phyloP scores from a whole-genome alignment of 2,113 vertebrate species.

The Cottus gobio region DNA sequence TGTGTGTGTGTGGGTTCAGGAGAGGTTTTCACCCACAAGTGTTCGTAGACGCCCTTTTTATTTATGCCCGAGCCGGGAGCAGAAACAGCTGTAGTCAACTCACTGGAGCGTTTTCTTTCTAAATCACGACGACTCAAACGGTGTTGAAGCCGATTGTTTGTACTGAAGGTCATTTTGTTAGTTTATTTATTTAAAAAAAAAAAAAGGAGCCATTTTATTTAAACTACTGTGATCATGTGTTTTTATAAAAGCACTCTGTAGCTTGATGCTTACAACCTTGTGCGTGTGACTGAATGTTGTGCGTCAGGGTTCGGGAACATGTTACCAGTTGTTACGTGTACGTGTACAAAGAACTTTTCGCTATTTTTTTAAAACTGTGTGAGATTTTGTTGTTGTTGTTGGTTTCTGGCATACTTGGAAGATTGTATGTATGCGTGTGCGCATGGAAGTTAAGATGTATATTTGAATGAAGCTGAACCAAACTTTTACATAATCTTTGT shows the following conservation, averaged over 20 bases:
- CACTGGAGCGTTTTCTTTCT: conserved; percentile 13
- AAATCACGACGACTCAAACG: conserved; percentile 20
- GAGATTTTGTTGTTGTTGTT: conserved; percentile 59
- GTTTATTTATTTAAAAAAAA: conserved; percentile 73
- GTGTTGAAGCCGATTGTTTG: conserved; percentile 43
- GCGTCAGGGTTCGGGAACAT: conserved; percentile 45
- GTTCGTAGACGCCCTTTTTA: conserved; percentile 38
- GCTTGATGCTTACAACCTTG: conserved; percentile 64
- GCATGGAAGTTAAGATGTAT: conserved; percentile 56
- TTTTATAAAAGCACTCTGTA: conserved; percentile 78
- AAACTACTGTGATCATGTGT: conserved; percentile 74
- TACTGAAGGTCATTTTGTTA: conserved; percentile 55
- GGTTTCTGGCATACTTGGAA: conserved; percentile 68
- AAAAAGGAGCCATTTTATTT: conserved; percentile 72
- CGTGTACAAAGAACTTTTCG: conserved; percentile 74
- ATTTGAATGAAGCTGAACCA: conserved; percentile 78
- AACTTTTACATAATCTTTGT: conserved; percentile 67
- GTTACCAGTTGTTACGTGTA: conserved; percentile 51
- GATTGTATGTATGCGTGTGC: conserved; percentile 24
- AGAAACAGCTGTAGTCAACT: conserved; percentile 48
- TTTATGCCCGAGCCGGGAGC: conserved; percentile 46
- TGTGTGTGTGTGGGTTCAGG: conserved; percentile 10
- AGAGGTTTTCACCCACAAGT: conserved; percentile 50
- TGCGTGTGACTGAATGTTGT: conserved; percentile 54
- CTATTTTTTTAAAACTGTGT: conserved; percentile 77